These are phyloP conservation scores for Eudemis profundana DNA, from an alignment of 2,888 invertebrate genomes.

Conservation along the genomic window DNA sequence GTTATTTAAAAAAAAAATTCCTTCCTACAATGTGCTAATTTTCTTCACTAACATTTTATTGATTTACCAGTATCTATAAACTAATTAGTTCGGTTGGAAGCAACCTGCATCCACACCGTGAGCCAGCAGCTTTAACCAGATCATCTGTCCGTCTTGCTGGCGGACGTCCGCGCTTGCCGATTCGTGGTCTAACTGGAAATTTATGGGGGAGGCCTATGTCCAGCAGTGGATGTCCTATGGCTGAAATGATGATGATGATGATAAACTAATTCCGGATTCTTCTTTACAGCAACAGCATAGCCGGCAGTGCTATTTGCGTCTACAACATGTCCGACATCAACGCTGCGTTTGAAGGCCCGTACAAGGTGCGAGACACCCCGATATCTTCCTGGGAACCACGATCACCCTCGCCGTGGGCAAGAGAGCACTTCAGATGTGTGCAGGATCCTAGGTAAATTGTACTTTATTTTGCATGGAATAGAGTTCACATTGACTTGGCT, in stretches of 20 bases:
- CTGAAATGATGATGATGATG: background rate
- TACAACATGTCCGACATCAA: slow-evolving; percentile 94
- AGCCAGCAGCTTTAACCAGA: too few relatives aligned
- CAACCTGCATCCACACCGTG: too few relatives aligned
- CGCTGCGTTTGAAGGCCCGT: slow-evolving; percentile 93
- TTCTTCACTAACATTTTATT: too few relatives aligned
- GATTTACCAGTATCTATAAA: too few relatives aligned
- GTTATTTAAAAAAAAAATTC: too few relatives aligned
- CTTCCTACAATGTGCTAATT: too few relatives aligned
- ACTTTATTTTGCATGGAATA: background rate
- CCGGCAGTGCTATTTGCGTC: slow-evolving; percentile 96
- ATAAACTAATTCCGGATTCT: background rate
- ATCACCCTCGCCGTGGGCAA: slow-evolving; percentile 62
- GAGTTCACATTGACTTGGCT: background rate
- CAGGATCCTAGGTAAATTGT: slow-evolving; percentile 64
- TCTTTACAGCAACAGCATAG: slow-evolving; percentile 90
- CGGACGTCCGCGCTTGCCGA: too few relatives aligned
- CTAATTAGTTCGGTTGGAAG: too few relatives aligned
- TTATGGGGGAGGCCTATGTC: too few relatives aligned
- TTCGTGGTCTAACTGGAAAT: too few relatives aligned
- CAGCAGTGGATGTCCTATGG: too few relatives aligned
- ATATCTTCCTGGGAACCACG: slow-evolving; percentile 91
- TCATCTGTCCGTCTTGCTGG: too few relatives aligned
- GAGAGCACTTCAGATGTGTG: slow-evolving; percentile 87
- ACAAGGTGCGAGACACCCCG: slow-evolving; percentile 92